These are phyloP conservation scores for Grantiella picta DNA, from an alignment of 2,113 vertebrate genomes.

Conservation along the genomic window DNA sequence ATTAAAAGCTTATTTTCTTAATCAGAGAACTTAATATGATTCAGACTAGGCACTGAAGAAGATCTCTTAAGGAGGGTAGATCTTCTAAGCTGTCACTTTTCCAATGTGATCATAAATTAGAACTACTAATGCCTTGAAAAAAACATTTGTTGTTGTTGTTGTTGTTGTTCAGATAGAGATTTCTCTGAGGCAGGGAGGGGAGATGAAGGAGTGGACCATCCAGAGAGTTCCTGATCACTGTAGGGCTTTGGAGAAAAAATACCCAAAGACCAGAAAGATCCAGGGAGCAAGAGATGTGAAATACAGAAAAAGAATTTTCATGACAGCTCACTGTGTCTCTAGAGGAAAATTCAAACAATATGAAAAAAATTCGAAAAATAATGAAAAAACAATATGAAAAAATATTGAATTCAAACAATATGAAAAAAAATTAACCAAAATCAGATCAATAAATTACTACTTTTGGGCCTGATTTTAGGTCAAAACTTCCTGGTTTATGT, in stretches of 20 bases:
- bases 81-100: not conserved
- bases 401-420: not conserved
- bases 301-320: not conserved
- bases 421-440: not conserved
- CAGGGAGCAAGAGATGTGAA: not conserved
- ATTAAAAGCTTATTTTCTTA: conserved; percentile 6
- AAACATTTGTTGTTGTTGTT: not conserved
- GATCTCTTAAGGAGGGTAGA: not conserved
- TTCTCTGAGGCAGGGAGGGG: not conserved
- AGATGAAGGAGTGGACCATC: not conserved
- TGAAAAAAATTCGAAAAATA: not conserved
- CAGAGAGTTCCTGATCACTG: not conserved
- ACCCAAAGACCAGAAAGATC: not conserved
- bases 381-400: too few relatives aligned
- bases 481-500: not conserved
- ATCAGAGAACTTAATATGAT: not conserved
- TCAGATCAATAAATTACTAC: not conserved
- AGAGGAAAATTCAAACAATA: not conserved
- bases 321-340: not conserved
- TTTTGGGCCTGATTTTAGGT: not conserved
- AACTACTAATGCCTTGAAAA: not conserved
- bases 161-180: not conserved
- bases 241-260: not conserved
- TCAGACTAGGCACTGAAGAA: not conserved
- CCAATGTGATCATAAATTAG: not conserved